phyloP scores from a whole-genome alignment of 2,888 invertebrate genomes.

The Hirudinaria manillensis region DNA sequence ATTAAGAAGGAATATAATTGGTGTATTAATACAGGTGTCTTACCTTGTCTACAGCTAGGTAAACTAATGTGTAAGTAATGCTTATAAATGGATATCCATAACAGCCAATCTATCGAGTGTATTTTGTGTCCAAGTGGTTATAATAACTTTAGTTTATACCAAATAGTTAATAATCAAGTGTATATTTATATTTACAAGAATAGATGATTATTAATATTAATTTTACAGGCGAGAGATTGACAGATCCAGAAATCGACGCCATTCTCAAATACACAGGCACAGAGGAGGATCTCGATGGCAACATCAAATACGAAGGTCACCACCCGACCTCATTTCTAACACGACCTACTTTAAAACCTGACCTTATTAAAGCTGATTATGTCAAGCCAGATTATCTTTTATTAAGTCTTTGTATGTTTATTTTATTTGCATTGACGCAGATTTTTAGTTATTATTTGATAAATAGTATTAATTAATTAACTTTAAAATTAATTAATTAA shows the following conservation, averaged over 20 bases:
- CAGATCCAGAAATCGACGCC: slow-evolving; percentile 55
- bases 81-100: no score
- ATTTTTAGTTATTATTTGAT: no score
- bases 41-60: no score
- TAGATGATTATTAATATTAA: background rate
- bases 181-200: background rate
- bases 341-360: background rate
- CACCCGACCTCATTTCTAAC: no score
- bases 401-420: no score
- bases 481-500: no score
- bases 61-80: no score
- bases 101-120: no score
- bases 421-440: no score
- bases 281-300: slow-evolving; percentile 57
- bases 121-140: no score
- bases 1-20: background rate
- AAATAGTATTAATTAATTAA: no score
- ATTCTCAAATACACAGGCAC: slow-evolving; percentile 55
- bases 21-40: no score
- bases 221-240: slow-evolving; percentile 54
- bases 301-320: slow-evolving; percentile 58
- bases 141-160: background rate
- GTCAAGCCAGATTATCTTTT: background rate
- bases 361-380: background rate
- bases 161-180: background rate